Percentiles rank a stretch among this genome's conserved stretches.
Conservation (phyloP, 1,140 invertebrate genomes). For the Streblospio benedicti region DNA sequence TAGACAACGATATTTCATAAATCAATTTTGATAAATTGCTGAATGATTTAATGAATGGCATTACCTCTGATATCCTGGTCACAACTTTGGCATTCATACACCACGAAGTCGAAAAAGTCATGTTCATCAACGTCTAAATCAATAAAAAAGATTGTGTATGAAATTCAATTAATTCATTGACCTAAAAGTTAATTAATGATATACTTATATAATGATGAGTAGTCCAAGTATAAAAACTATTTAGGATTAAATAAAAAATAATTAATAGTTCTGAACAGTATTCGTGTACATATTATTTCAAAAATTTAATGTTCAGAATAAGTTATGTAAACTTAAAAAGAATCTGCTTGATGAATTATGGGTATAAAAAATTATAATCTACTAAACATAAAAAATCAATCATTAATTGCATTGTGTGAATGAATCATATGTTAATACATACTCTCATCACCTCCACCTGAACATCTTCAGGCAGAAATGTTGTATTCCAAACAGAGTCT, state of each 20-base stretch:
- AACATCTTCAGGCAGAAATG: slow-evolving; percentile 62
- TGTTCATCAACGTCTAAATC: slow-evolving; percentile 67
- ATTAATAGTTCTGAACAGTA: not conserved
- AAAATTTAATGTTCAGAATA: slow-evolving; percentile 6
- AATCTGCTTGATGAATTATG: not conserved
- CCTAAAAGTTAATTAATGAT: not conserved
- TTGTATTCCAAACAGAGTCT: slow-evolving; percentile 68
- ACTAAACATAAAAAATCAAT: not conserved
- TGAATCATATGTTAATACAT: slow-evolving; percentile 17
- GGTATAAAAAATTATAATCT: not conserved
- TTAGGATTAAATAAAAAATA: not conserved
- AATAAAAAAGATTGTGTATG: slow-evolving; percentile 34
- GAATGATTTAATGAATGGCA: not conserved
- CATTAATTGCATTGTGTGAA: not conserved
- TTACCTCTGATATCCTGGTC: slow-evolving; percentile 56
- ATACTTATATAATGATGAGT: not conserved
- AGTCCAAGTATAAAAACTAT: not conserved
- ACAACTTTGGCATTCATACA: slow-evolving; percentile 73
- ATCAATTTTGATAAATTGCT: not conserved
- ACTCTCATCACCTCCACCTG: slow-evolving; percentile 67
- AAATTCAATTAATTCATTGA: not conserved
- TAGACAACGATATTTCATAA: not conserved
- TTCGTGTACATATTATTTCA: not conserved
- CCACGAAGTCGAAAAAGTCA: slow-evolving; percentile 70
- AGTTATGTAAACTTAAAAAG: not conserved